Evolutionary conservation across 2,888 invertebrate species (phyloP).

Genomic region (Thera obeliscata): DNA sequence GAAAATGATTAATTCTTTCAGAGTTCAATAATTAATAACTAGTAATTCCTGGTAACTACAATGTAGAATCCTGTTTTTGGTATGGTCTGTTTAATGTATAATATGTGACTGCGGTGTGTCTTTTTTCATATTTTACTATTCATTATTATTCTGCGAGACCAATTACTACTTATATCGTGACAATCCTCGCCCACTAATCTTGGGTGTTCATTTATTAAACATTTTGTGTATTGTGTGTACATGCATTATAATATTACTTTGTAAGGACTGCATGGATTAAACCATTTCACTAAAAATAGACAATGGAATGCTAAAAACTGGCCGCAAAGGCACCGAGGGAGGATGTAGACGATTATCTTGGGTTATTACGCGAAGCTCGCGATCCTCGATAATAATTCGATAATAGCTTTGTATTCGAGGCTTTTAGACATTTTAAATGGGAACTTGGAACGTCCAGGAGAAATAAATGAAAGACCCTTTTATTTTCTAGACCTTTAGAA

Average conservation of each 20-base stretch:
- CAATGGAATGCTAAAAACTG: conserved; percentile 57
- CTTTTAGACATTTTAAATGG: conserved; percentile 21
- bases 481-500: too few species aligned
- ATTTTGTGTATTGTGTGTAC: background rate
- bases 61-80: too few species aligned
- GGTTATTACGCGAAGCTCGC: conserved; percentile 55
- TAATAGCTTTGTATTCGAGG: conserved; percentile 29
- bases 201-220: background rate
- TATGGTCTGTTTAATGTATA: too few species aligned
- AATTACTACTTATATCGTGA: background rate
- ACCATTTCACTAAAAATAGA: conserved; percentile 47
- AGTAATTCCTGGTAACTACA: too few species aligned
- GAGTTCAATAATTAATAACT: too few species aligned
- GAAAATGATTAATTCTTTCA: too few species aligned
- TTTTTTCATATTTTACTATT: too few species aligned
- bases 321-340: conserved; percentile 60
- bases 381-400: conserved; percentile 33
- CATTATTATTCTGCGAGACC: too few species aligned
- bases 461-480: too few species aligned
- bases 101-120: too few species aligned
- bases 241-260: background rate
- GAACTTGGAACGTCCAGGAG: conserved; percentile 1
- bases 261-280: conserved; percentile 34
- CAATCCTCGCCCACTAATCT: background rate
- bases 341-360: conserved; percentile 73